phyloP scores from a whole-genome alignment of 2,888 invertebrate genomes.

The Apamea sordens region DNA sequence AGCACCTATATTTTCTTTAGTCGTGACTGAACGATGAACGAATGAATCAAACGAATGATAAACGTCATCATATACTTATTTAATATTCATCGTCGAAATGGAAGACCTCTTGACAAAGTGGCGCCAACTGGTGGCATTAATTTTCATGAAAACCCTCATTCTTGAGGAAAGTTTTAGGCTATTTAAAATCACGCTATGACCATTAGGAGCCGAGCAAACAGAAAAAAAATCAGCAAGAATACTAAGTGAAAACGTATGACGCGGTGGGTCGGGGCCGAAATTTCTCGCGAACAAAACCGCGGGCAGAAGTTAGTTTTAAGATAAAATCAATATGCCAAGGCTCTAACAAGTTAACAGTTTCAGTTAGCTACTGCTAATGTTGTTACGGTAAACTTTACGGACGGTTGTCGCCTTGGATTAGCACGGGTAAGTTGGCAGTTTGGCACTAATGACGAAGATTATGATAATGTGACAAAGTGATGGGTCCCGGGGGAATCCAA shows the following conservation, averaged over 20 bases:
- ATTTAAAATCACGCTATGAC: background rate
- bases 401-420: conserved; percentile 53
- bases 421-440: conserved; percentile 33
- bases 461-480: conserved; percentile 45
- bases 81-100: no score
- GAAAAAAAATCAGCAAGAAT: background rate
- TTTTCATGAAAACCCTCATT: background rate
- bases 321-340: conserved; percentile 53
- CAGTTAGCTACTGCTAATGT: conserved; percentile 46
- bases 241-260: background rate
- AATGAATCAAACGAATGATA: background rate
- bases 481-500: background rate
- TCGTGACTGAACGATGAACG: background rate
- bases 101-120: background rate
- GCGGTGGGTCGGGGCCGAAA: background rate
- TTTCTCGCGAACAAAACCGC: no score
- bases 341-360: conserved; percentile 46
- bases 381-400: conserved; percentile 47
- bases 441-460: conserved; percentile 49
- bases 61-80: no score
- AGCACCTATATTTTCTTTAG: background rate
- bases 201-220: background rate
- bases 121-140: no score
- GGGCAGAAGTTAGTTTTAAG: conserved; percentile 6
- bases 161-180: background rate